Percentiles rank a stretch among this genome's conserved stretches.
phyloP scores from a whole-genome alignment of 2,888 invertebrate genomes.

The Drosophila planitibia region DNA sequence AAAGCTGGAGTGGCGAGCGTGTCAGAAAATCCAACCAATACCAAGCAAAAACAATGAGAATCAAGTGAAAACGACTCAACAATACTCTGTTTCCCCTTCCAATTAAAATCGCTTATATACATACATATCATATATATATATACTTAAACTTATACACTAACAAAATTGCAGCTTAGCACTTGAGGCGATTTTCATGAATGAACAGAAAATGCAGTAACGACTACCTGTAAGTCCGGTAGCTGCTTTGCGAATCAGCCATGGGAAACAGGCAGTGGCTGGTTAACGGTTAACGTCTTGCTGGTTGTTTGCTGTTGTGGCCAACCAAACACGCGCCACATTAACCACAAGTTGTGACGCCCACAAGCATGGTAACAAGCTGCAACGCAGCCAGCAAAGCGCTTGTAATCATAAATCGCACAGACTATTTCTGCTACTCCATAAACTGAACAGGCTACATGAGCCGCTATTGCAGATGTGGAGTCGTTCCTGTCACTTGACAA shows the following conservation, averaged over 20 bases:
- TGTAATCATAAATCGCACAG: slow-evolving; percentile 46
- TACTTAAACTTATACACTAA: not conserved
- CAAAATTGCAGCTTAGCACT: slow-evolving; percentile 25
- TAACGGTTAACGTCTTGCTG: slow-evolving; percentile 31
- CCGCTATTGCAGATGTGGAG: not conserved
- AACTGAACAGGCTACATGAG: not conserved
- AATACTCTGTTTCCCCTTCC: not conserved
- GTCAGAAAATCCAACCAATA: not conserved
- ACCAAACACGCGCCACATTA: slow-evolving; percentile 47
- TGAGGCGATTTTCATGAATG: slow-evolving; percentile 59
- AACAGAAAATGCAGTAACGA: slow-evolving; percentile 31
- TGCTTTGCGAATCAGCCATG: slow-evolving; percentile 46
- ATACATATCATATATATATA: not conserved
- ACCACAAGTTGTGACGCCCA: slow-evolving; percentile 50
- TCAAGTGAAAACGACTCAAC: not conserved
- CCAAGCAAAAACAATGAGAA: not conserved
- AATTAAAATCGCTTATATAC: too few species aligned
- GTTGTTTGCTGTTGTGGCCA: slow-evolving; percentile 25
- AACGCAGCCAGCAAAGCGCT: slow-evolving; percentile 41
- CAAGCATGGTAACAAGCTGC: slow-evolving; percentile 34
- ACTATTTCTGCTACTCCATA: slow-evolving; percentile 10
- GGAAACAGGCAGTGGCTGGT: slow-evolving; percentile 37
- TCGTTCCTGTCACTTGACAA: slow-evolving; percentile 6
- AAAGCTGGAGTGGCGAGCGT: slow-evolving; percentile 13
- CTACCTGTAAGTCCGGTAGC: slow-evolving; percentile 32